phyloP scores from a whole-genome alignment of 2,797 vertebrate species.

The Bradypodion pumilum region DNA sequence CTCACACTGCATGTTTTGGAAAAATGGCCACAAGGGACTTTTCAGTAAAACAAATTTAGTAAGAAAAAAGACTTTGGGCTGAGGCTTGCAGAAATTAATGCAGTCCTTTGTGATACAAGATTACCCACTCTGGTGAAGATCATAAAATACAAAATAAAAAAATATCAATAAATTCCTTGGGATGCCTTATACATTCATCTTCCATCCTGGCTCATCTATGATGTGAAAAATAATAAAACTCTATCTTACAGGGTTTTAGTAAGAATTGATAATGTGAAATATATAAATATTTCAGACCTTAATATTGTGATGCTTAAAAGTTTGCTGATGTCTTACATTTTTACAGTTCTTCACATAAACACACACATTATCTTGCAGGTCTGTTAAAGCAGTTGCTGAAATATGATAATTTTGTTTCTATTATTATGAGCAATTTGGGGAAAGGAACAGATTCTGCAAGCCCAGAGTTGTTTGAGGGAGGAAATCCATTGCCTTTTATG shows the following conservation, averaged over 20 bases:
- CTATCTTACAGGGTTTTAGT: neutral
- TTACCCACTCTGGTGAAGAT: neutral
- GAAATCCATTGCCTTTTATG: constrained; percentile 85
- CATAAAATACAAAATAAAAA: neutral
- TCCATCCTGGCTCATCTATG: neutral
- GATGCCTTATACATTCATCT: neutral
- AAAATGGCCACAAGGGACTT: too few species aligned
- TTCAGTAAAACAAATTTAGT: too few species aligned
- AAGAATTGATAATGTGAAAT: neutral
- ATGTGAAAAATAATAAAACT: neutral
- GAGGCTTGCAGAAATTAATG: too few species aligned
- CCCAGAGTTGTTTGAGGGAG: constrained; percentile 67
- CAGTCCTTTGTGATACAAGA: too few species aligned
- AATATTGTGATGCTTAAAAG: neutral
- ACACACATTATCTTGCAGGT: constrained; percentile 69
- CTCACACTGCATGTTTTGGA: too few species aligned
- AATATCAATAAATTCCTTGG: neutral
- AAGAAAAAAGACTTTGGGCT: too few species aligned
- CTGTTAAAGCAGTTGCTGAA: constrained; percentile 87
- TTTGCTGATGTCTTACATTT: neutral
- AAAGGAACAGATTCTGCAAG: constrained; percentile 56
- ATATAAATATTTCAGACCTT: neutral
- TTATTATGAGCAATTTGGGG: constrained; percentile 82
- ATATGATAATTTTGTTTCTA: constrained; percentile 80
- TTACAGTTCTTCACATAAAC: constrained; percentile 22